Conservation (phyloP, 2,888 invertebrate genomes). For the Heteropelma amictum region DNA sequence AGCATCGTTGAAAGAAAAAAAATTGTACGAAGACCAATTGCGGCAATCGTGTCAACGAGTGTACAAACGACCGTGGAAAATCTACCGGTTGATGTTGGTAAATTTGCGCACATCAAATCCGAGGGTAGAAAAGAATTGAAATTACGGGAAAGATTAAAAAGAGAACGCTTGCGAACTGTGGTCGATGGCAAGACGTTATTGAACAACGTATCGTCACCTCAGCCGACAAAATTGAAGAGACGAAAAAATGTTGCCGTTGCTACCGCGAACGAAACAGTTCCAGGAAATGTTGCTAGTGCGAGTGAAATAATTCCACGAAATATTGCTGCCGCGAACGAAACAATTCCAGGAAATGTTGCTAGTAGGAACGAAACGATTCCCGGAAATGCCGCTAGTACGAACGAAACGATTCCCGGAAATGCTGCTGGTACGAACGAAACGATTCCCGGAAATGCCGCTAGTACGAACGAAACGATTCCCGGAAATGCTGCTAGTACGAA, state of each 20-base stretch:
- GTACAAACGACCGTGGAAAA: background rate
- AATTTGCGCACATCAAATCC: slow-evolving; percentile 69
- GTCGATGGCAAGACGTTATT: background rate
- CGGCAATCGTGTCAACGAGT: background rate
- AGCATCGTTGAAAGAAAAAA: background rate
- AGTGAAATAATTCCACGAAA: too few species aligned
- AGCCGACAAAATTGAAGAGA: slow-evolving; percentile 17
- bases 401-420: too few species aligned
- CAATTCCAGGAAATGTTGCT: too few species aligned
- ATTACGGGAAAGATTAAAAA: slow-evolving; percentile 60
- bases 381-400: too few species aligned
- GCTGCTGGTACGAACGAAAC: too few species aligned
- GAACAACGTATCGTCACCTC: background rate
- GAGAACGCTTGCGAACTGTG: background rate
- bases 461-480: too few species aligned
- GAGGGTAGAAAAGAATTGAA: slow-evolving; percentile 71
- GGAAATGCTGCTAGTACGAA: too few species aligned
- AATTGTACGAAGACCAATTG: background rate
- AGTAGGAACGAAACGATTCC: too few species aligned
- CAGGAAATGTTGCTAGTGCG: too few species aligned
- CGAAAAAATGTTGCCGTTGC: background rate
- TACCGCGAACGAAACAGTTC: too few species aligned
- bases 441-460: too few species aligned
- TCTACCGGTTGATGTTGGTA: slow-evolving; percentile 40
- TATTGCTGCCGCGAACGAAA: too few species aligned